Conservation (phyloP, 2,797 vertebrate species). For the Poeciliopsis gracilis region DNA sequence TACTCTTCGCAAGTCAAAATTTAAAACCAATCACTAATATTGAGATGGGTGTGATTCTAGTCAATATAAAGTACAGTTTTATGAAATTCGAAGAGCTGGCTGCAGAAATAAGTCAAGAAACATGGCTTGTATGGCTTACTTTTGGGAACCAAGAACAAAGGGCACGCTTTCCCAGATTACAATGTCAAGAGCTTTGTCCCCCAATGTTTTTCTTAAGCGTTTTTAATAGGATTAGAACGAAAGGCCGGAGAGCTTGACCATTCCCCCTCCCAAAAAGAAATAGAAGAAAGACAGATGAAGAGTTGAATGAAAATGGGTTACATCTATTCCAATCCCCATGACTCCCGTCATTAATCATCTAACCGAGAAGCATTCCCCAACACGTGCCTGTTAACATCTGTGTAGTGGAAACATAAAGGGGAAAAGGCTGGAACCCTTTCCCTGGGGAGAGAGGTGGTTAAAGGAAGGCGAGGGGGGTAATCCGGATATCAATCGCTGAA, state of each 20-base stretch:
- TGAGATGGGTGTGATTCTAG: not conserved
- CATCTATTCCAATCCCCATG: constrained; percentile 49
- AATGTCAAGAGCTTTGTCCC: constrained; percentile 65
- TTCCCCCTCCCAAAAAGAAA: constrained; percentile 6
- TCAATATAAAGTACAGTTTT: constrained; percentile 8
- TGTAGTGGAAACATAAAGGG: constrained; percentile 47
- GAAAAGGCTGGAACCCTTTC: constrained; percentile 54
- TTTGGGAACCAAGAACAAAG: constrained; percentile 14
- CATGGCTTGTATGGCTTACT: constrained; percentile 44
- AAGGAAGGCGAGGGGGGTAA: constrained; percentile 42
- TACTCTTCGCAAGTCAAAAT: not conserved
- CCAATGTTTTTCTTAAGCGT: constrained; percentile 60
- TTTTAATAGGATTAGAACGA: constrained; percentile 78
- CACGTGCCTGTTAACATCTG: constrained; percentile 57
- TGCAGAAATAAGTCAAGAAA: constrained; percentile 28
- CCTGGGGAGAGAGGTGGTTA: constrained; percentile 36
- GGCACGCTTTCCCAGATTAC: constrained; percentile 60
- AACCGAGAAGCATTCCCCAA: constrained; percentile 65
- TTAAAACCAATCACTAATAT: not conserved
- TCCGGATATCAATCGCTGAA: constrained; percentile 67
- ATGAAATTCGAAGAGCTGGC: not conserved
- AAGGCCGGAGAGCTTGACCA: constrained; percentile 61
- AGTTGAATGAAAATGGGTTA: constrained; percentile 38
- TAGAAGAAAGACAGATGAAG: constrained; percentile 47
- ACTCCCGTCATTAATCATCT: constrained; percentile 68